These are phyloP conservation scores for Cossypha caffra DNA, from an alignment of 2,797 vertebrate genomes.

Conservation along the genomic window DNA sequence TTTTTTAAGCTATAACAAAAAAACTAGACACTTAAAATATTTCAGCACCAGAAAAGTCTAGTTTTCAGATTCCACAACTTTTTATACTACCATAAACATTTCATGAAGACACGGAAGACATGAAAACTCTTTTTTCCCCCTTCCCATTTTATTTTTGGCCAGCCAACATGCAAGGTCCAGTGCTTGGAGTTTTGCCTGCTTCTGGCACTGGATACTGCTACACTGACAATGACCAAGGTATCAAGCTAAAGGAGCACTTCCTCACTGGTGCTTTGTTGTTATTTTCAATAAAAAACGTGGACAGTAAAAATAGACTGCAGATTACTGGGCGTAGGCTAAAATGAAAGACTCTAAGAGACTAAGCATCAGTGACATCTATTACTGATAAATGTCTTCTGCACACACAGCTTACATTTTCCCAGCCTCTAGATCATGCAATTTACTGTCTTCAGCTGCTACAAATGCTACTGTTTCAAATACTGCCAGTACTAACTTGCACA, in stretches of 20 bases:
- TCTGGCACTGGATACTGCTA: background rate
- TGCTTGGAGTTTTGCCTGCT: background rate
- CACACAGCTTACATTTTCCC: background rate
- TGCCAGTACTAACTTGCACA: slow-evolving; percentile 44
- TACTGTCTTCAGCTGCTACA: background rate
- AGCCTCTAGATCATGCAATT: background rate
- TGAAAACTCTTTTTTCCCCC: background rate
- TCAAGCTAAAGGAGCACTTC: background rate
- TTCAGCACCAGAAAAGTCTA: background rate
- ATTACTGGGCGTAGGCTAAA: background rate
- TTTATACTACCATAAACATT: background rate
- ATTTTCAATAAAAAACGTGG: background rate
- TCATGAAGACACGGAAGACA: background rate
- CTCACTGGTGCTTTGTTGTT: background rate
- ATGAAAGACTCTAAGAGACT: background rate
- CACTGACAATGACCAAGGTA: background rate
- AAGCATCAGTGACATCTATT: background rate
- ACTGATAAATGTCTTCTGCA: background rate
- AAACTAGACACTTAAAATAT: background rate
- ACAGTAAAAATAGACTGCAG: background rate
- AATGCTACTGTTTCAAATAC: background rate
- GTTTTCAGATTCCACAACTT: background rate
- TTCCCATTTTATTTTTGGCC: background rate
- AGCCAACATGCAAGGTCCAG: background rate
- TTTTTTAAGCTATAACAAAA: background rate